phyloP scores from a whole-genome alignment of 1,140 invertebrate species.

The Drosophila varians region DNA sequence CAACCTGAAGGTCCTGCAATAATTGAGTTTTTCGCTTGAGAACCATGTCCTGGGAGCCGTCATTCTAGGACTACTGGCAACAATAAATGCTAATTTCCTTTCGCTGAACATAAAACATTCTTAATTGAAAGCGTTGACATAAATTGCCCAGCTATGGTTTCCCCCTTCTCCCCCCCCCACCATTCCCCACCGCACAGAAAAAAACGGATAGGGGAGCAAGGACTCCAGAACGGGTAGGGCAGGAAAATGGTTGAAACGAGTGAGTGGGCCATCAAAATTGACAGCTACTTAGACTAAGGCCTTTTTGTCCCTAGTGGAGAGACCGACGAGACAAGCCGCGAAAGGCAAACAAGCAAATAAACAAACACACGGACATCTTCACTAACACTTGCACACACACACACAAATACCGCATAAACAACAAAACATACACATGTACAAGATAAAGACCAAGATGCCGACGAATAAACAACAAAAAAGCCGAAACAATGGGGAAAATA shows the following conservation, averaged over 20 bases:
- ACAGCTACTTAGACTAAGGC: conserved; percentile 60
- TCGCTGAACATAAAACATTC: conserved; percentile 62
- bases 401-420: background rate
- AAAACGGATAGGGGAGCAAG: no score
- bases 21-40: conserved; percentile 58
- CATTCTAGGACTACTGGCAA: conserved; percentile 16
- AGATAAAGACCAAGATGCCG: conserved; percentile 17
- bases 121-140: conserved; percentile 75
- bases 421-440: background rate
- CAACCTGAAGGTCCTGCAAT: conserved; percentile 49
- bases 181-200: background rate
- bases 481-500: conserved; percentile 7
- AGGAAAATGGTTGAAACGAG: no score
- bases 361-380: conserved; percentile 35
- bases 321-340: conserved; percentile 22
- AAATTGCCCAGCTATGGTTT: conserved; percentile 38
- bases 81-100: conserved; percentile 80
- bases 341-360: conserved; percentile 64
- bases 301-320: background rate
- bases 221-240: no score
- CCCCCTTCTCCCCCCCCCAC: no score
- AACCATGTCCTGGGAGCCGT: background rate
- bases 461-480: conserved; percentile 31
- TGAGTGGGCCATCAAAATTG: conserved; percentile 61
- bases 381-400: conserved; percentile 26